Evolutionary conservation across 2,797 vertebrate species (phyloP), one percentile per base, ranked within the genome.

Genomic region (Cottoperca gobio): DNA sequence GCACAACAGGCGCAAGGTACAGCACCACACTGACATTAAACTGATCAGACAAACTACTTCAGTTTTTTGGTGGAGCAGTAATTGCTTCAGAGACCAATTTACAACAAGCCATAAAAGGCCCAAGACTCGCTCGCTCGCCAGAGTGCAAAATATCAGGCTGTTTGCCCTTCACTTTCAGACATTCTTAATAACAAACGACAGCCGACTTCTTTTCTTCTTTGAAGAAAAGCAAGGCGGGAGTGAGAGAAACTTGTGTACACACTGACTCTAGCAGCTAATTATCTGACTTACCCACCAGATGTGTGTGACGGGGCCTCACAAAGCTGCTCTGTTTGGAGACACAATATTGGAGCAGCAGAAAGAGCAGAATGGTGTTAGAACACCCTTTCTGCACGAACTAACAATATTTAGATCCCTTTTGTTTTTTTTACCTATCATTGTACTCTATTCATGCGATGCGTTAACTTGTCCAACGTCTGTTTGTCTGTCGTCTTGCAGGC

Each of bases 1-100:
- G 98, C 91, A 95, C 96, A 89, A 95, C 94, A 85, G 95, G 95
- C 89, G 95, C 98, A 91, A 98, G 98, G 98, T 99, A 94, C 42
- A 31, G 49, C 6, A 33, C 3, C 1, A 54, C 16, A 48, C 14
- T 37, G n/a, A 37, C 64, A 83, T 86, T 86, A 70, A 84, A 63
- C 43, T 53, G 64, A 86, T 86, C 76, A 79, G 83, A 88, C 83
- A 86, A 82, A 83, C 79, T 39, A 35, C 70, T 77, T 70, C 70
- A 71, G 50, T 73, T 33, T 31, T 33, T 31, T 75, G 57, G n/a
- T 61, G 66, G 76, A 86, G 78, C 78, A 76, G 84, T 93, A 90
- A 91, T 92, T 92, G 86, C 79, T 86, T 86, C 81, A 73, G 76
- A 73, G 78, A 88, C 87, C 83, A 93, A 88, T 95, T 94, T 93